Conservation (phyloP, 2,113 vertebrate genomes). For the Plestiodon gilberti region DNA sequence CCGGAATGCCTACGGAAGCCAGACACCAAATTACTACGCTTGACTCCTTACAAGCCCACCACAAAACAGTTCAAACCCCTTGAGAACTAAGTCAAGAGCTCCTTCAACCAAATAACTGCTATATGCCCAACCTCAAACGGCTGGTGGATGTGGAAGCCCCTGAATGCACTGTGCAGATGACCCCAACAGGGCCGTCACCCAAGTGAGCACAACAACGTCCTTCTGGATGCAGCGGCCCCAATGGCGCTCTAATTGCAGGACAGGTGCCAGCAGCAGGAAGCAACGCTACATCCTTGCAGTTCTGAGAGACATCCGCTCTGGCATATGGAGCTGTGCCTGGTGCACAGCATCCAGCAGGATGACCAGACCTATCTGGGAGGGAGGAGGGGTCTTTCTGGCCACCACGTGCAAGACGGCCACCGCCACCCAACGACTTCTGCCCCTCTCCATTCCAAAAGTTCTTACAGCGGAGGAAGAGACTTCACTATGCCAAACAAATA, state of each 20-base stretch:
- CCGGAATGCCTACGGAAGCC: constrained; percentile 85
- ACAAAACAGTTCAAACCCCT: not conserved
- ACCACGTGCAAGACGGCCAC: too few species aligned
- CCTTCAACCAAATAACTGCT: not conserved
- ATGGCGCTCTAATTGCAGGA: not conserved
- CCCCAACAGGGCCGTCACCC: not conserved
- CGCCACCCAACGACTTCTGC: too few species aligned
- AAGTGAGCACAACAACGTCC: too few species aligned
- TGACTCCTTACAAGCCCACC: fast-evolving
- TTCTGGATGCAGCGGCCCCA: not conserved
- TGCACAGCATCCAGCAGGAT: not conserved
- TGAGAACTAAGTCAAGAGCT: too few species aligned
- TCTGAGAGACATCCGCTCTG: too few species aligned
- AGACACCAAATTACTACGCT: fast-evolving
- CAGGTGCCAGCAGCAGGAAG: not conserved
- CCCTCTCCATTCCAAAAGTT: too few species aligned
- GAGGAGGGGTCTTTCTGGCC: not conserved
- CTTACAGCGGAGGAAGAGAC: too few species aligned
- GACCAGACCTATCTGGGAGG: not conserved
- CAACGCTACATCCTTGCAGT: too few species aligned
- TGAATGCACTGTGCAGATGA: not conserved
- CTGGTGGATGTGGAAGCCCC: not conserved
- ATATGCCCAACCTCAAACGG: not conserved
- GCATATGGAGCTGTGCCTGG: not conserved
- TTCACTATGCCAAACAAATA: too few species aligned